phyloP scores from a whole-genome alignment of 2,888 invertebrate species.

The Tryphoninae sp. region DNA sequence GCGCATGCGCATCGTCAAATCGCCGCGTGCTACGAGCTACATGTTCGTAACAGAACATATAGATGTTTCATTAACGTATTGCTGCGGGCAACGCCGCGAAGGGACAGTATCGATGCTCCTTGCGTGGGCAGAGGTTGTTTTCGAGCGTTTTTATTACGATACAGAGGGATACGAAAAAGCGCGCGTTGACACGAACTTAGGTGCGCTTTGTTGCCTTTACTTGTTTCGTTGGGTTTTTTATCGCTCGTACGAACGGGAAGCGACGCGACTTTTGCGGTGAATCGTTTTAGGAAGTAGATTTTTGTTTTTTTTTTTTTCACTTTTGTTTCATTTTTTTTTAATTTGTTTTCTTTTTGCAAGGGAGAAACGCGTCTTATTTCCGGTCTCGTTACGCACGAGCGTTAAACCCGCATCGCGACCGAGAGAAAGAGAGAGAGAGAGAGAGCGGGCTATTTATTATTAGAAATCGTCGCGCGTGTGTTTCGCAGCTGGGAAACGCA shows the following conservation, averaged over 20 bases:
- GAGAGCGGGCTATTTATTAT: slow-evolving; percentile 45
- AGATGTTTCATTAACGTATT: slow-evolving; percentile 52
- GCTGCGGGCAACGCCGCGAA: slow-evolving; percentile 12
- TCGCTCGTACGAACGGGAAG: background rate
- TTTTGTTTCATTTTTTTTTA: background rate
- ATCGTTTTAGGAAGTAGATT: no score
- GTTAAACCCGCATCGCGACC: slow-evolving; percentile 6
- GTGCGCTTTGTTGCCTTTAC: background rate
- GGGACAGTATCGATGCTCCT: slow-evolving; percentile 57
- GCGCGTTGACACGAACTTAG: background rate
- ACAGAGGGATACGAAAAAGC: background rate
- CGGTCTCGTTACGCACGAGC: slow-evolving; percentile 49
- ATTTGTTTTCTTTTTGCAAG: background rate
- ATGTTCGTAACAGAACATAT: background rate
- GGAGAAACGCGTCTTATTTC: slow-evolving; percentile 25
- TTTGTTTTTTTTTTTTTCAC: background rate
- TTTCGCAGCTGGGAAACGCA: slow-evolving; percentile 20
- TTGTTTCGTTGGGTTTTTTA: background rate
- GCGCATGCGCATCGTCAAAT: slow-evolving; percentile 48
- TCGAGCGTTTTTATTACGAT: slow-evolving; percentile 25
- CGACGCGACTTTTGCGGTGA: background rate
- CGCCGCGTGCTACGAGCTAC: slow-evolving; percentile 48
- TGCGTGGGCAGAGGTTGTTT: slow-evolving; percentile 50
- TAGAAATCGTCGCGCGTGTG: slow-evolving; percentile 45
- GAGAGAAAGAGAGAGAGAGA: background rate